Percentiles rank a stretch among this genome's conserved stretches.
Conservation (phyloP, 1,140 invertebrate genomes). For the Zaprionus kolodkinae region DNA sequence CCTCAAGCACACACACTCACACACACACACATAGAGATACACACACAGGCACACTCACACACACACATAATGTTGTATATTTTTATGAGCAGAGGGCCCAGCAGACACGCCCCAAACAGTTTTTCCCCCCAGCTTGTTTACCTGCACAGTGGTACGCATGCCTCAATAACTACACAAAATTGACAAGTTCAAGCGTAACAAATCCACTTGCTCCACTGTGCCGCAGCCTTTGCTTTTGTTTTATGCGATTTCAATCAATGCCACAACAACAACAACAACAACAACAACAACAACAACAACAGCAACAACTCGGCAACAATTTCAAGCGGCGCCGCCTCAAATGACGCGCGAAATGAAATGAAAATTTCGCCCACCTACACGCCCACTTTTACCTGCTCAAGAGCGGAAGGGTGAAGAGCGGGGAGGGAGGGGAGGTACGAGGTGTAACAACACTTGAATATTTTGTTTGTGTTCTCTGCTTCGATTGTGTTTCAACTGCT, state of each 20-base stretch:
- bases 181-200: neutral
- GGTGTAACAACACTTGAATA: constrained; percentile 76
- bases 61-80: constrained; percentile 30
- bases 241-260: constrained; percentile 78
- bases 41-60: neutral
- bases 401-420: no score
- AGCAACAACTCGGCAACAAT: constrained; percentile 60
- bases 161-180: neutral
- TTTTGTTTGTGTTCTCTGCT: constrained; percentile 70
- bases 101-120: constrained; percentile 1
- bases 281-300: constrained; percentile 41
- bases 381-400: neutral
- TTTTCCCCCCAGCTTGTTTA: neutral
- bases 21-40: neutral
- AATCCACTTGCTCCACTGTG: neutral
- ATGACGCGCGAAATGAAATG: constrained; percentile 80
- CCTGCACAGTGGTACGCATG: neutral
- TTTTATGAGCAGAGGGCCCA: constrained; percentile 36
- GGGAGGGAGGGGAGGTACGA: no score
- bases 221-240: constrained; percentile 46
- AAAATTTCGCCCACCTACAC: constrained; percentile 53
- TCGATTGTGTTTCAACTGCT: constrained; percentile 38
- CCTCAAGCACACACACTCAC: neutral
- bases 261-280: constrained; percentile 39
- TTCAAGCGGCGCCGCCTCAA: constrained; percentile 75